Evolutionary conservation across 2,888 invertebrate genomes (phyloP).

Genomic region (Teleogryllus oceanicus): DNA sequence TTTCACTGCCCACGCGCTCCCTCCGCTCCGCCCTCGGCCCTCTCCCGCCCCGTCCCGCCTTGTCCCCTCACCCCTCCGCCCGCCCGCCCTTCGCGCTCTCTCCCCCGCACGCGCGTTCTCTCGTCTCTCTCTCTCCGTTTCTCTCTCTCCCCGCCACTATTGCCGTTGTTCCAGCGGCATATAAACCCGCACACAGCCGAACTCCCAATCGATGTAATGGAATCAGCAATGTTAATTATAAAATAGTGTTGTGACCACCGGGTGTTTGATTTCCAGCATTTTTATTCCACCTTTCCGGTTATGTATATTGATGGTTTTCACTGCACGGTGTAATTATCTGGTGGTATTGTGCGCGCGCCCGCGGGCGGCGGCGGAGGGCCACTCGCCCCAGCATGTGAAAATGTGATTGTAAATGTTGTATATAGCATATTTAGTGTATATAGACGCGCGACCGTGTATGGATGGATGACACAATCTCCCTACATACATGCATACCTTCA

Average conservation of each 20-base stretch:
- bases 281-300: constrained; percentile 34
- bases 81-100: background rate
- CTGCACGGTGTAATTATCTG: constrained; percentile 33
- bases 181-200: constrained; percentile 33
- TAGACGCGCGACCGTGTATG: constrained; percentile 12
- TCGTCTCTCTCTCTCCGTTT: background rate
- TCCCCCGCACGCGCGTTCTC: background rate
- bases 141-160: background rate
- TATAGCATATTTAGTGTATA: background rate
- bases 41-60: background rate
- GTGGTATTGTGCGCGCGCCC: constrained; percentile 32
- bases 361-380: too few species aligned
- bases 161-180: constrained; percentile 34
- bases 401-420: constrained; percentile 36
- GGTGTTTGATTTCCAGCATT: constrained; percentile 37
- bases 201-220: constrained; percentile 36
- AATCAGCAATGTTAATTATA: constrained; percentile 37
- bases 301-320: constrained; percentile 33
- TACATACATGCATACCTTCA: constrained; percentile 35
- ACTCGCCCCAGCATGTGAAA: constrained; percentile 29
- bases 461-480: constrained; percentile 33
- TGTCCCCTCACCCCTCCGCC: background rate
- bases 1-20: constrained; percentile 27
- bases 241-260: constrained; percentile 37
- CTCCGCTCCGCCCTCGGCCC: background rate